Percentiles rank a stretch among this genome's conserved stretches.
Evolutionary conservation across 2,113 vertebrate species (phyloP).

Genomic region (Glaucidium brasilianum): DNA sequence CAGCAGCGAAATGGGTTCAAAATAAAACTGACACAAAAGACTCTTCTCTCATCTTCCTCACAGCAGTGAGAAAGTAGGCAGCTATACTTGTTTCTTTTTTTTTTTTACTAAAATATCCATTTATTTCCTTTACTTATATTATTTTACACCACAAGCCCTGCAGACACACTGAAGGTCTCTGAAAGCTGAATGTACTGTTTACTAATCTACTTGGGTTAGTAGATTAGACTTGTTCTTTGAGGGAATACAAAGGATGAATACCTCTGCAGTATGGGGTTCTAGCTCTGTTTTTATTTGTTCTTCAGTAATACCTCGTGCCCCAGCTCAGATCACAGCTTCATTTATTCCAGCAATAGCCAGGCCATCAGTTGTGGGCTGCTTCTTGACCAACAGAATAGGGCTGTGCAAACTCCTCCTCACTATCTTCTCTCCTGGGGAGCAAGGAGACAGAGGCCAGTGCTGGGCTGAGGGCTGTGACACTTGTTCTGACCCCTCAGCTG

Average conservation of each 20-base stretch:
- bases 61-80: neutral
- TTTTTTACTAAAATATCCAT: neutral
- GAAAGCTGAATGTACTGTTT: slow-evolving; percentile 25
- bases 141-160: slow-evolving; percentile 14
- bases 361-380: neutral
- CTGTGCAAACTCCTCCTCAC: neutral
- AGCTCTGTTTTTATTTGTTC: slow-evolving; percentile 24
- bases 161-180: slow-evolving; percentile 2
- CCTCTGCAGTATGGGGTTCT: neutral
- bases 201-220: slow-evolving; percentile 18
- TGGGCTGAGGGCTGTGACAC: neutral
- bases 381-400: neutral
- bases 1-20: neutral
- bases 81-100: neutral
- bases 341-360: neutral
- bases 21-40: slow-evolving; percentile 38
- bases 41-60: neutral
- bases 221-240: slow-evolving; percentile 5
- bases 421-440: neutral
- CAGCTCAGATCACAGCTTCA: neutral
- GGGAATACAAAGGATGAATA: slow-evolving; percentile 23
- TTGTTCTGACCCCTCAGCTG: neutral
- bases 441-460: neutral
- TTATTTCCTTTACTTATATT: neutral
- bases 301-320: neutral